A percentile compares a stretch with the other conserved stretches of the same genome.
Evolutionary conservation across 2,113 vertebrate genomes (phyloP).

Genomic region (Melanostigma gelatinosum): DNA sequence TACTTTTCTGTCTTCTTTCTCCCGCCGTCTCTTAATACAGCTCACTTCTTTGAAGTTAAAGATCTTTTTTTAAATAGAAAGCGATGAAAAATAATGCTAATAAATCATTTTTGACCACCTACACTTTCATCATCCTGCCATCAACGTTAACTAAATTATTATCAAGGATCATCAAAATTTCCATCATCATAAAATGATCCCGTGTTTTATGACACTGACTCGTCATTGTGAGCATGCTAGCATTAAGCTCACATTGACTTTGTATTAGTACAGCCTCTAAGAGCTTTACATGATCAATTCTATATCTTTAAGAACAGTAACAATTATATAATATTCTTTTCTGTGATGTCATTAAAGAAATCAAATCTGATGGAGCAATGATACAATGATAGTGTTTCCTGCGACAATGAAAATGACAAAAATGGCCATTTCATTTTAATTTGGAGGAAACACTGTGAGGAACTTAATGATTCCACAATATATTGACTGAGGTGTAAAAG

Average conservation of each 20-base stretch:
- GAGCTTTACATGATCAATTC: background rate
- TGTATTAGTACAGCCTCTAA: background rate
- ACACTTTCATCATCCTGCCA: background rate
- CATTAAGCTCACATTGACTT: background rate
- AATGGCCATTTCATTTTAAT: slow-evolving; percentile 32
- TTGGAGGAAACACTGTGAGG: slow-evolving; percentile 30
- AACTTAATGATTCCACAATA: slow-evolving; percentile 33
- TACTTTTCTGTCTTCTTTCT: slow-evolving; percentile 5
- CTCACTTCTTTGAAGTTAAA: slow-evolving; percentile 6
- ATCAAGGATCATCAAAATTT: background rate
- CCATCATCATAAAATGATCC: background rate
- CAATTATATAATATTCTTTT: background rate
- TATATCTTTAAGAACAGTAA: background rate
- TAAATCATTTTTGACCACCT: background rate
- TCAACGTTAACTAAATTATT: background rate
- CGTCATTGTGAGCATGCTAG: background rate
- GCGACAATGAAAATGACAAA: slow-evolving; percentile 29
- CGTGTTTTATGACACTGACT: background rate
- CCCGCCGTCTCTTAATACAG: background rate
- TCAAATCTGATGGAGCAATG: background rate
- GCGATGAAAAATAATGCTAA: background rate
- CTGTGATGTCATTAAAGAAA: background rate
- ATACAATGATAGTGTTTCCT: background rate
- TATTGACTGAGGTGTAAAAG: slow-evolving; percentile 58
- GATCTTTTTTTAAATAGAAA: background rate